Conservation (phyloP, 2,113 vertebrate species). For the Oophaga pumilio region DNA sequence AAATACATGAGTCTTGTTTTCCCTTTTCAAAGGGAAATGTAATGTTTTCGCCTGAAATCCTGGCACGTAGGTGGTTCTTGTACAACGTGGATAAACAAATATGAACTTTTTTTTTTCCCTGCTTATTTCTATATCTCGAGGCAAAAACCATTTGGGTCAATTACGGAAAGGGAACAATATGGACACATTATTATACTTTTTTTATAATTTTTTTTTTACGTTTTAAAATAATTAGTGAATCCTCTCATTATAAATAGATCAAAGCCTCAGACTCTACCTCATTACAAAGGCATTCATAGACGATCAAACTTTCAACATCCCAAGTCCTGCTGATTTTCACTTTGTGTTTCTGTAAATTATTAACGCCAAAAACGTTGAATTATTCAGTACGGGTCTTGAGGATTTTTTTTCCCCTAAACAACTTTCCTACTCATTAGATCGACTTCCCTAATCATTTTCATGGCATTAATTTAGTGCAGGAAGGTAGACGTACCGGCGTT, state of each 20-base stretch:
- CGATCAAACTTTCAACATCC: constrained; percentile 67
- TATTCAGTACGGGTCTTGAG: constrained; percentile 67
- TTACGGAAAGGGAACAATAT: constrained; percentile 58
- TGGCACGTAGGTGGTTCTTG: constrained; percentile 31
- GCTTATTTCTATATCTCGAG: constrained; percentile 59
- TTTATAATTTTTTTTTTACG: constrained; percentile 59
- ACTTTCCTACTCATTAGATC: constrained; percentile 59
- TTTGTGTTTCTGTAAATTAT: constrained; percentile 68
- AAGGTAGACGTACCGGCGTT: not conserved
- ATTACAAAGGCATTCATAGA: constrained; percentile 68
- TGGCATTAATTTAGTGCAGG: constrained; percentile 41
- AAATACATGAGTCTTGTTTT: constrained; percentile 58
- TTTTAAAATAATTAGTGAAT: constrained; percentile 71
- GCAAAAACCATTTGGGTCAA: constrained; percentile 63
- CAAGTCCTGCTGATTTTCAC: constrained; percentile 64
- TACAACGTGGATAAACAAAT: constrained; percentile 56
- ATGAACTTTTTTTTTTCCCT: constrained; percentile 61
- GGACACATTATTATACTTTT: not conserved
- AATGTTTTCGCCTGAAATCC: constrained; percentile 57
- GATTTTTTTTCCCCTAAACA: constrained; percentile 39
- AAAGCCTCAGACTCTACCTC: constrained; percentile 62
- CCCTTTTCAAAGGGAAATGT: constrained; percentile 33
- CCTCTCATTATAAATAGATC: constrained; percentile 71
- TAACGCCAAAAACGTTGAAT: constrained; percentile 68
- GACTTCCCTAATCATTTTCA: constrained; percentile 55